phyloP scores from a whole-genome alignment of 1,140 invertebrate genomes.

The Scaptomyza pallida region DNA sequence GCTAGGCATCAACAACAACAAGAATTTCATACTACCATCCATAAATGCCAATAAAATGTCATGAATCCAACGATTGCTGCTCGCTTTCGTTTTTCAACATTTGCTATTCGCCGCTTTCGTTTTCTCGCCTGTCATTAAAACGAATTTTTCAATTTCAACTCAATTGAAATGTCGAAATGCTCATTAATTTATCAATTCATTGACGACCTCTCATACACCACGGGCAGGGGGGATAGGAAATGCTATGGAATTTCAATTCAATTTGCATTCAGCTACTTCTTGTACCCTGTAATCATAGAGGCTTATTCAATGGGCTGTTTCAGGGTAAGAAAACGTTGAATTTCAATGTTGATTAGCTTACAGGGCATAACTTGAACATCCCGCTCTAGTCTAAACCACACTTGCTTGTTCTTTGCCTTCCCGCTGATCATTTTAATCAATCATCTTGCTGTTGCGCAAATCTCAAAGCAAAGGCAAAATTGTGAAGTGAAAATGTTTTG shows the following conservation, averaged over 20 bases:
- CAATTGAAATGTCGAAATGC: conserved; percentile 66
- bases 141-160: conserved; percentile 55
- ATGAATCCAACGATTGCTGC: conserved; percentile 11
- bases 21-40: conserved; percentile 33
- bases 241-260: conserved; percentile 14
- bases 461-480: conserved; percentile 12
- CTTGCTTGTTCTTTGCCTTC: neutral
- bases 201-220: conserved; percentile 7
- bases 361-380: neutral
- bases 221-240: neutral
- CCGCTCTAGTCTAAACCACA: no score
- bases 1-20: conserved; percentile 33
- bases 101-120: neutral
- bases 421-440: conserved; percentile 42
- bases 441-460: conserved; percentile 18
- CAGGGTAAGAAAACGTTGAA: no score
- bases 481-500: conserved; percentile 33
- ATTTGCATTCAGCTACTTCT: conserved; percentile 22
- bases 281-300: neutral
- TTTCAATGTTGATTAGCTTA: neutral
- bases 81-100: neutral
- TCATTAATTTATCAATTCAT: conserved; percentile 68
- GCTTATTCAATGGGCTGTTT: no score
- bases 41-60: conserved; percentile 56
- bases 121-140: conserved; percentile 45